Evolutionary conservation across 2,113 vertebrate genomes (phyloP).

Genomic region (Amphilophus citrinellus): DNA sequence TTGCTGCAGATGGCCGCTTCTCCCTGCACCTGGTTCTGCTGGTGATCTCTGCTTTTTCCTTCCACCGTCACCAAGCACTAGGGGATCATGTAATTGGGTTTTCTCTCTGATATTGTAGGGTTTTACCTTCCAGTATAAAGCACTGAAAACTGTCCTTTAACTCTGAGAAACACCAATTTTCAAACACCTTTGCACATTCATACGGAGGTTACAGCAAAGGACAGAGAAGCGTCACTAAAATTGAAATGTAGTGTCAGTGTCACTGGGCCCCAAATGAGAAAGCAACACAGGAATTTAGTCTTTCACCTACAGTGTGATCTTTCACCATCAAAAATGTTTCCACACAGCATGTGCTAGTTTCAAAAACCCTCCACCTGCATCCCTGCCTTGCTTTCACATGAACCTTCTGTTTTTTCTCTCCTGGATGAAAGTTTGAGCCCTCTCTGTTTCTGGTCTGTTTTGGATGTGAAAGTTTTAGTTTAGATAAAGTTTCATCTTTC

Average conservation of each 20-base stretch:
- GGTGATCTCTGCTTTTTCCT: rapidly evolving
- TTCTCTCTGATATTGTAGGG: no score
- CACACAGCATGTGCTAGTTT: conserved; percentile 31
- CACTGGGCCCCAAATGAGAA: neutral
- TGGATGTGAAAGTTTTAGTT: conserved; percentile 61
- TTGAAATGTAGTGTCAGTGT: neutral
- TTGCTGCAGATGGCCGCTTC: no score
- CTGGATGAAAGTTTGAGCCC: conserved; percentile 38
- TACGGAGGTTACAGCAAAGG: neutral
- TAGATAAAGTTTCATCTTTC: conserved; percentile 62
- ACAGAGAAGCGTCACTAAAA: neutral
- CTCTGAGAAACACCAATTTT: neutral
- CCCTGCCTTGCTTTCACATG: conserved; percentile 55
- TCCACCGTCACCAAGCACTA: neutral
- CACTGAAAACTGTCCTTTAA: neutral
- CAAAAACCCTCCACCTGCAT: conserved; percentile 31
- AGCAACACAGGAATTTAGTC: rapidly evolving
- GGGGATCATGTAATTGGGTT: no score
- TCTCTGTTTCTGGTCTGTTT: conserved; percentile 66
- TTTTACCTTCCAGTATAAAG: neutral
- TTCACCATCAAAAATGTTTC: conserved; percentile 9
- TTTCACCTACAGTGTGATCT: neutral
- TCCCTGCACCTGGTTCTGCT: neutral
- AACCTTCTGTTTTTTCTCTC: conserved; percentile 17
- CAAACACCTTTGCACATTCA: neutral